A percentile compares a stretch with the other conserved stretches of the same genome.
Conservation (phyloP, 2,888 invertebrate genomes). For the Beris chalybata region DNA sequence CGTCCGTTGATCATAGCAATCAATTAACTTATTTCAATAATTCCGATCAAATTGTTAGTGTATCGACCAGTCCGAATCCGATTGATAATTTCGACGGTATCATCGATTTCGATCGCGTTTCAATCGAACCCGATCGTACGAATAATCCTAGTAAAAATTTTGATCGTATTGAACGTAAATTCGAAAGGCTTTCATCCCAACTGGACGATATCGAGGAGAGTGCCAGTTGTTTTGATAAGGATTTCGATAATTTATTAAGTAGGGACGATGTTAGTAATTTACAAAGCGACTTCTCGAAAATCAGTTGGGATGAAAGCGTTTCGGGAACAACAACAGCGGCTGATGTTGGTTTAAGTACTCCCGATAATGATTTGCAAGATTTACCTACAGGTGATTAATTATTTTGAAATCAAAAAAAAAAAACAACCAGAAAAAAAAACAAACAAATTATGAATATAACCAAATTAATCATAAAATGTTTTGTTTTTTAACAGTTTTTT, state of each 20-base stretch:
- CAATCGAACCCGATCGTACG: background rate
- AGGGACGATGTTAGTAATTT: conserved; percentile 55
- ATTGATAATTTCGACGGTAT: conserved; percentile 6
- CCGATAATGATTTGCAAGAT: conserved; percentile 55
- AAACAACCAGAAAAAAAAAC: conserved; percentile 27
- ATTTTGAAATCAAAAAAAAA: conserved; percentile 26
- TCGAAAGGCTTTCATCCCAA: conserved; percentile 51
- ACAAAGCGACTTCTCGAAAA: conserved; percentile 56
- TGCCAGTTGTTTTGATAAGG: conserved; percentile 47
- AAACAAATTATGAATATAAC: conserved; percentile 2
- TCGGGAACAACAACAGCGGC: conserved; percentile 51
- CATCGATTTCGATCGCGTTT: conserved; percentile 14
- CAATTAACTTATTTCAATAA: background rate
- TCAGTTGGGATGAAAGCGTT: conserved; percentile 56
- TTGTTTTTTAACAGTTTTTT: background rate
- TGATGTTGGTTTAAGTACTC: conserved; percentile 54
- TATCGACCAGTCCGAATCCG: background rate
- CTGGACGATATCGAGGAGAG: conserved; percentile 48
- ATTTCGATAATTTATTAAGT: conserved; percentile 50
- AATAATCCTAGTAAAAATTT: conserved; percentile 38
- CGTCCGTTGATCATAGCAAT: conserved; percentile 25
- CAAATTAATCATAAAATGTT: conserved; percentile 24
- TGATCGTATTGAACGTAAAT: conserved; percentile 52
- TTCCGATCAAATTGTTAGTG: conserved; percentile 10
- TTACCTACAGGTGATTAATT: conserved; percentile 51